Evolutionary conservation across 2,797 vertebrate genomes (phyloP), one percentile per base, ranked within the genome.

Genomic region (Spondyliosoma cantharus): DNA sequence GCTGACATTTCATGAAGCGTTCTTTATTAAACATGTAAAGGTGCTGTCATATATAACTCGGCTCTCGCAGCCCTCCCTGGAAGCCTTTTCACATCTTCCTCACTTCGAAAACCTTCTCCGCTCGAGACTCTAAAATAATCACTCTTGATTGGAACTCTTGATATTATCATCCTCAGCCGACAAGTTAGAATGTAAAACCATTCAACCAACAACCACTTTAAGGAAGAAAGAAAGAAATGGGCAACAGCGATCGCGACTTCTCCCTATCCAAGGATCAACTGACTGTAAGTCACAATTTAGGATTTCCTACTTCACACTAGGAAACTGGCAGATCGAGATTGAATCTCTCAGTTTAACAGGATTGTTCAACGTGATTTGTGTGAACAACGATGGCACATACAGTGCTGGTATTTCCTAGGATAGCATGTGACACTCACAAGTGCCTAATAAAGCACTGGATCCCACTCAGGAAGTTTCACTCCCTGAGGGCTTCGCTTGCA

Each of bases 391-490:
- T 42, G 60, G 43, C 52, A 43, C 52, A 7, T 56, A 69, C 42
- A 22, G 27, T 61, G 61, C 71, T 53, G 57, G 3, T 56, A 43
- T 83, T 81, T 83, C 74, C 86, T 76, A n/a, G 53, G 76, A 89
- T 67, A 74, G 49, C 48, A 46, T 69, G 52, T 71, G 71, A 86
- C 83, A 68, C 69, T 83, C 76, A 71, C 25, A 2, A 48, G 78
- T 42, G 71, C 73, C 71, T 81, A 84, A 87, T 87, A 86, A 84
- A 90, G 71, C 60, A 29, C 49, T 78, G 81, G 80, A 85, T 83
- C 66, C 69, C 65, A 68, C 78, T 85, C 78, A 73, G 78, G 71
- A 85, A 78, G 73, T 77, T 85, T 76, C 52, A 56, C 50, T 82
- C 83, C 86, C 85, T 17, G 15, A 60, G 80, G 86, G 86, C 56